These are phyloP conservation scores for Avahi laniger DNA, from an alignment of 2,797 vertebrate genomes.

Conservation along the genomic window DNA sequence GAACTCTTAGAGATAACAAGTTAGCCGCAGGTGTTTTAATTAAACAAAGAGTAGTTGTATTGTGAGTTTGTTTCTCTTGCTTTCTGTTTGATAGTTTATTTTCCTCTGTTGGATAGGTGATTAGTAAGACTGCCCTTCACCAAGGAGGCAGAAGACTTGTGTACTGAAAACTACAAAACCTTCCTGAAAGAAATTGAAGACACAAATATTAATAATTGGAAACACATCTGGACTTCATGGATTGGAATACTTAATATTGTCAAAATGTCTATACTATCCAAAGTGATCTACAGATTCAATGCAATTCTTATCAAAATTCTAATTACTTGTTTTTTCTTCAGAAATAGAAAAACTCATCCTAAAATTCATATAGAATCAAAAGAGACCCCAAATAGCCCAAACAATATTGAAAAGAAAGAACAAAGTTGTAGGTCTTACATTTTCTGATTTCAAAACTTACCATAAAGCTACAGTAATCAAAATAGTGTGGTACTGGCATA, in stretches of 20 bases:
- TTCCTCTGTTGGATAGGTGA: no score
- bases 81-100: no score
- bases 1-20: no score
- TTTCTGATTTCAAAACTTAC: not conserved
- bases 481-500: not conserved
- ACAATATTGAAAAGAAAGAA: not conserved
- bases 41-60: no score
- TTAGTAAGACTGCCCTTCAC: no score
- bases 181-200: not conserved
- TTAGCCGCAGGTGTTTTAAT: no score
- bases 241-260: not conserved
- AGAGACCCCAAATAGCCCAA: not conserved
- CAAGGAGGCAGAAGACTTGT: not conserved
- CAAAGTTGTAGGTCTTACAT: not conserved
- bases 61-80: no score
- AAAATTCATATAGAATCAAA: not conserved
- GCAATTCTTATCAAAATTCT: not conserved
- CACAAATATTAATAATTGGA: not conserved
- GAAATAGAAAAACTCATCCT: not conserved
- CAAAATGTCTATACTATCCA: not conserved
- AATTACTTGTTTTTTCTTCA: not conserved
- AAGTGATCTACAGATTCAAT: not conserved
- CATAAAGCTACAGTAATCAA: not conserved
- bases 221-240: not conserved
- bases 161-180: not conserved